Conservation (phyloP, 2,888 invertebrate species). For the Ectobius pallidus region DNA sequence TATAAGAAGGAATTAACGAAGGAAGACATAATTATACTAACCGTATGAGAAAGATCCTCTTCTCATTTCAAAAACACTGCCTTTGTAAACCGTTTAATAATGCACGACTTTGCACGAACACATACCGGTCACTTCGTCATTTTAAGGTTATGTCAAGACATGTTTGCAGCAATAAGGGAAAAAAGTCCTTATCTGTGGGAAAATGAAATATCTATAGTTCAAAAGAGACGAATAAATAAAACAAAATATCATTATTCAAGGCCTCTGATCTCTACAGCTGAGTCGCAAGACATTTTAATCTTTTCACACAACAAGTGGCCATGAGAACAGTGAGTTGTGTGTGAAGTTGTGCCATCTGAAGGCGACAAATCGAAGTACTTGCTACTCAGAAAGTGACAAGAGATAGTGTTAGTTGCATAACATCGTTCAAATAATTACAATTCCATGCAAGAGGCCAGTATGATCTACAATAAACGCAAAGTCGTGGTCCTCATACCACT, state of each 20-base stretch:
- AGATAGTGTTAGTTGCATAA: too few relatives aligned
- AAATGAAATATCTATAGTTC: neutral
- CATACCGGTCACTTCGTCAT: neutral
- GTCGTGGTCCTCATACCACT: too few relatives aligned
- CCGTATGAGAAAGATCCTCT: conserved; percentile 1
- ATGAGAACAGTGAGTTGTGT: neutral
- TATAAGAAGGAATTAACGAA: too few relatives aligned
- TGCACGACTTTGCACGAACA: neutral
- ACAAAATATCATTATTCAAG: neutral
- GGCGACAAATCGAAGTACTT: neutral
- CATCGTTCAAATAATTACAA: neutral
- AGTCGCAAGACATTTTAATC: neutral
- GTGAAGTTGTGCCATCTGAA: neutral
- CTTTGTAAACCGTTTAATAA: neutral
- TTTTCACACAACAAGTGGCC: neutral
- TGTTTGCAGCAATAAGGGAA: neutral
- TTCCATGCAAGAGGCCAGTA: too few relatives aligned
- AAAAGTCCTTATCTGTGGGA: neutral
- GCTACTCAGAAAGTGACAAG: too few relatives aligned
- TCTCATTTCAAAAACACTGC: conserved; percentile 11
- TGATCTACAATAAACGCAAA: too few relatives aligned
- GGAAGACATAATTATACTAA: too few relatives aligned
- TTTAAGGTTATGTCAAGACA: neutral
- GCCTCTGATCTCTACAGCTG: neutral
- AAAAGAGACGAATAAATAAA: neutral